Evolutionary conservation across 2,888 invertebrate species (phyloP).

Genomic region (Poecilus cupreus): DNA sequence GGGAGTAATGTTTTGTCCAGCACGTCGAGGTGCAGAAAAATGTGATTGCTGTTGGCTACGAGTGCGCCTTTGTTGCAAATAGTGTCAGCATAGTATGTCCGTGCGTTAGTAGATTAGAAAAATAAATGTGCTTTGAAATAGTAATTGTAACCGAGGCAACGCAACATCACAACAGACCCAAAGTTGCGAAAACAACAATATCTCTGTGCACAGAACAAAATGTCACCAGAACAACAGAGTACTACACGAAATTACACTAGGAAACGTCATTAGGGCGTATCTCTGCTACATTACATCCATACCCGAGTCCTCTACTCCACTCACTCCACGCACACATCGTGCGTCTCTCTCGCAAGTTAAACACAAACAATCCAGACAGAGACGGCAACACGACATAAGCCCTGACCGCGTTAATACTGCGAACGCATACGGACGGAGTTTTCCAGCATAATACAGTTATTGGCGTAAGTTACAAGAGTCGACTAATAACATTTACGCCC

Average conservation of each 20-base stretch:
- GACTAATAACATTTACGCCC: slow-evolving; percentile 67
- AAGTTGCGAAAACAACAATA: slow-evolving; percentile 49
- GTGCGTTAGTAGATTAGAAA: neutral
- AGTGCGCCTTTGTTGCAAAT: neutral
- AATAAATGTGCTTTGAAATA: slow-evolving; percentile 18
- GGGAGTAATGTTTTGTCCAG: too few species aligned
- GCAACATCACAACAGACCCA: neutral
- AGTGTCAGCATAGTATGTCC: neutral
- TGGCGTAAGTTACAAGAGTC: slow-evolving; percentile 67
- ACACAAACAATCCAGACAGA: neutral
- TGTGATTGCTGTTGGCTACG: too few species aligned
- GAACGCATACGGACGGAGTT: slow-evolving; percentile 52
- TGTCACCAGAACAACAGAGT: slow-evolving; percentile 54
- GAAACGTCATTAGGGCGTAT: slow-evolving; percentile 56
- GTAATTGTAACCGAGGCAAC: neutral
- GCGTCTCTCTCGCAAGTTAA: neutral
- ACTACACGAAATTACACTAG: slow-evolving; percentile 57
- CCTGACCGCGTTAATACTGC: slow-evolving; percentile 21
- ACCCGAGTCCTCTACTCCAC: neutral
- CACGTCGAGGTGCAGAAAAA: too few species aligned
- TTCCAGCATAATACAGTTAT: slow-evolving; percentile 67
- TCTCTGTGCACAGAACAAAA: slow-evolving; percentile 43
- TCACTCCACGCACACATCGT: neutral
- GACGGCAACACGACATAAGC: neutral
- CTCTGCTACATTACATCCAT: slow-evolving; percentile 56